These are phyloP conservation scores for Marmota flaviventris DNA, from an alignment of 2,113 vertebrate genomes.

Conservation along the genomic window DNA sequence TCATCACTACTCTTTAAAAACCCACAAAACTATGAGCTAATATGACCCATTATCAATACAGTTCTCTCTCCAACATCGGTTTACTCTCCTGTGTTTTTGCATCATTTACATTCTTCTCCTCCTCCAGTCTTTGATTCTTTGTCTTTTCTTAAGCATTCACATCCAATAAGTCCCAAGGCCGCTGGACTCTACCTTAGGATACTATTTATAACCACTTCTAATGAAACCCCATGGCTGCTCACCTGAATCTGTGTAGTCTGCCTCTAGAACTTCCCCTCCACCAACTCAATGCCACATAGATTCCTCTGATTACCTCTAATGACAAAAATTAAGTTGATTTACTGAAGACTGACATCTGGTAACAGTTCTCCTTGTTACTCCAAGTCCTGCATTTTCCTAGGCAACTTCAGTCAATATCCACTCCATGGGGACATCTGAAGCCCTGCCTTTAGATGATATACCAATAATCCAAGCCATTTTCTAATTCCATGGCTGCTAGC, in stretches of 20 bases:
- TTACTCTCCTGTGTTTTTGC: not conserved
- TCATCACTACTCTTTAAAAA: too few relatives aligned
- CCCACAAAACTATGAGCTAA: not conserved
- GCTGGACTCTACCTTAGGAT: not conserved
- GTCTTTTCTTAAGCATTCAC: not conserved
- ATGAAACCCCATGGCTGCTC: not conserved
- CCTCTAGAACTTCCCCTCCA: not conserved
- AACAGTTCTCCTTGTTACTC: not conserved
- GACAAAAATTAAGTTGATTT: not conserved
- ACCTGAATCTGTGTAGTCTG: not conserved
- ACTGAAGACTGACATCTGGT: not conserved
- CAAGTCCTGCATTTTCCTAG: not conserved
- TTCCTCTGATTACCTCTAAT: not conserved
- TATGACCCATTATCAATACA: not conserved
- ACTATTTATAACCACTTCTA: too few relatives aligned
- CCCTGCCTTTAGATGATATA: not conserved
- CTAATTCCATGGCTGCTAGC: not conserved
- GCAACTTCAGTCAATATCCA: not conserved
- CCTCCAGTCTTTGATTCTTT: not conserved
- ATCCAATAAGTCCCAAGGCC: not conserved
- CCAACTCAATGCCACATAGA: not conserved
- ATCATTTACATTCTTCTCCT: not conserved
- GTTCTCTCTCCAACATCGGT: not conserved
- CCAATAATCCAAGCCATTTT: not conserved
- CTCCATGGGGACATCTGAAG: not conserved